phyloP scores from a whole-genome alignment of 2,797 vertebrate genomes.

The Spondyliosoma cantharus region DNA sequence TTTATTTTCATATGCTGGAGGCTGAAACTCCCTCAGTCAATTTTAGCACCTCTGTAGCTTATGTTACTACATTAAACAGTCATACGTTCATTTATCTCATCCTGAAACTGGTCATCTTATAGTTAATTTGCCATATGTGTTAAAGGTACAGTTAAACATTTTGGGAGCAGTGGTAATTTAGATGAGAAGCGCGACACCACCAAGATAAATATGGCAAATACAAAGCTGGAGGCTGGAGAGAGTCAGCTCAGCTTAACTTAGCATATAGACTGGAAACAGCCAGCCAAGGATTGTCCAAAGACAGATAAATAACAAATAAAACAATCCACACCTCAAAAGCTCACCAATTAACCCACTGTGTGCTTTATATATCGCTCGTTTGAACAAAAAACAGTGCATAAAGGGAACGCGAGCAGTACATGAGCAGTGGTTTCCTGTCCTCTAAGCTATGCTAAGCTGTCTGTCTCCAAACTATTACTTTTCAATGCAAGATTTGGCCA shows the following conservation, averaged over 20 bases:
- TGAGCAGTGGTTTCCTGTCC: neutral
- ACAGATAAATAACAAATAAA: neutral
- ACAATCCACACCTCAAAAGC: neutral
- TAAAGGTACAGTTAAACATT: neutral
- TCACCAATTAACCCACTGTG: neutral
- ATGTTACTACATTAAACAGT: neutral
- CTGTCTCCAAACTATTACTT: conserved; percentile 1
- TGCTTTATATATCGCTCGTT: neutral
- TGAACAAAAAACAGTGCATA: neutral
- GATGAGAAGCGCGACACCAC: no score
- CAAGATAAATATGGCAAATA: no score
- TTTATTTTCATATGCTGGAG: neutral
- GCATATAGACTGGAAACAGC: no score
- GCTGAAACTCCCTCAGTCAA: neutral
- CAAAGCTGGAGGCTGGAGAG: neutral
- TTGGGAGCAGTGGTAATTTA: no score
- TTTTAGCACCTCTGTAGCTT: neutral
- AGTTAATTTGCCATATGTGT: neutral
- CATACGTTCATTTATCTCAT: neutral
- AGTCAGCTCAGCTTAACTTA: neutral
- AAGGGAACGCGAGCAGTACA: no score
- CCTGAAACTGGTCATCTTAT: neutral
- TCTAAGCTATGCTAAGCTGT: neutral
- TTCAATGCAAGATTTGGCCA: conserved; percentile 18
- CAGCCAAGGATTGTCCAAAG: neutral